Evolutionary conservation across 2,888 invertebrate genomes (phyloP).

Genomic region (Standfussiana lucernea): DNA sequence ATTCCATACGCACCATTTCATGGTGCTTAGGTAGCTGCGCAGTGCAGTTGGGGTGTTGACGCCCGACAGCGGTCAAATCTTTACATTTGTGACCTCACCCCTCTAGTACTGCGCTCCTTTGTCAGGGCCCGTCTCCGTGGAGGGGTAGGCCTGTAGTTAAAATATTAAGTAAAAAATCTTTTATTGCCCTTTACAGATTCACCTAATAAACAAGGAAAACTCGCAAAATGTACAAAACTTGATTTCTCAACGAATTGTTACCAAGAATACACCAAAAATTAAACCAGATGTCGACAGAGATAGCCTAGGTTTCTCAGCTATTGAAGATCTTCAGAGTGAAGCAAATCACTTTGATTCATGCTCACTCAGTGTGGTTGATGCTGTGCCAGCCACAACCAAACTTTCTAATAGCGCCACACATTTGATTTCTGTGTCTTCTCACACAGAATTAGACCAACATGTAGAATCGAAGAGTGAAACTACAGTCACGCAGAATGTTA

Average conservation of each 20-base stretch:
- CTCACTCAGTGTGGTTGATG: constrained; percentile 24
- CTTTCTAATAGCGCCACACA: constrained; percentile 36
- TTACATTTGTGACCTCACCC: background rate
- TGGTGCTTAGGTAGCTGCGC: background rate
- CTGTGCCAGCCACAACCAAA: constrained; percentile 32
- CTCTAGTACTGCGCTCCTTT: background rate
- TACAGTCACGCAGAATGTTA: constrained; percentile 68
- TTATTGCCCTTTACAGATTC: constrained; percentile 64
- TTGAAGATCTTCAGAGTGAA: constrained; percentile 72
- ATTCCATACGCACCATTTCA: too few species aligned
- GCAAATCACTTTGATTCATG: constrained; percentile 46
- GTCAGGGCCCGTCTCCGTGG: background rate
- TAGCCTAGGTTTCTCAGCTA: constrained; percentile 74
- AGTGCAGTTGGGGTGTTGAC: background rate
- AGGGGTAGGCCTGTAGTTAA: background rate
- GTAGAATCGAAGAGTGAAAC: constrained; percentile 65
- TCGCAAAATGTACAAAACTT: constrained; percentile 64
- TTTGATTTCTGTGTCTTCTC: constrained; percentile 70
- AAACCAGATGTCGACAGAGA: constrained; percentile 52
- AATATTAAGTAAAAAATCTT: background rate
- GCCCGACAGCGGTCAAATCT: background rate
- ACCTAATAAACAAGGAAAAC: constrained; percentile 71
- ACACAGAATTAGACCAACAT: constrained; percentile 67
- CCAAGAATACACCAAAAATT: constrained; percentile 53
- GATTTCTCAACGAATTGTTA: constrained; percentile 30